A percentile compares a stretch with the other conserved stretches of the same genome.
phyloP scores from a whole-genome alignment of 2,888 invertebrate species.

The Melinaea marsaeus region DNA sequence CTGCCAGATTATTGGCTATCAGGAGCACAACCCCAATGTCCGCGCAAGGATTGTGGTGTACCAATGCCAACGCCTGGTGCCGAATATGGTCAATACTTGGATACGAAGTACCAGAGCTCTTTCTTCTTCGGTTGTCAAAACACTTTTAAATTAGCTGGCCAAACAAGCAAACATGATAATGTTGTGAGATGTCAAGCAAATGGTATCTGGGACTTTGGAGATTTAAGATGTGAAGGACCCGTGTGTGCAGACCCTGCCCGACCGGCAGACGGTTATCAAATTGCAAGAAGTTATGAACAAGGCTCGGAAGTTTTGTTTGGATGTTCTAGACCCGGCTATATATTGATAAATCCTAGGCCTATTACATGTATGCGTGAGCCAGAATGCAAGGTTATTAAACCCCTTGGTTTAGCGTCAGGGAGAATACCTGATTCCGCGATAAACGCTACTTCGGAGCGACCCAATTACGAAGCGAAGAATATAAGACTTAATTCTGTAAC shows the following conservation, averaged over 20 bases:
- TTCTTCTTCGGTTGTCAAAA: slow-evolving; percentile 98
- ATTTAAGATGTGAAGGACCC: slow-evolving; percentile 96
- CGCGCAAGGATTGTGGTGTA: slow-evolving; percentile 92
- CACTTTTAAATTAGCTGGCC: slow-evolving; percentile 95
- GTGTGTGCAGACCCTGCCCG: slow-evolving; percentile 97
- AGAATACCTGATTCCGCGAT: slow-evolving; percentile 96
- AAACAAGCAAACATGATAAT: slow-evolving; percentile 93
- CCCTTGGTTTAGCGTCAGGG: slow-evolving; percentile 93
- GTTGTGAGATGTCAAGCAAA: slow-evolving; percentile 94
- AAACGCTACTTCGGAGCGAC: slow-evolving; percentile 95
- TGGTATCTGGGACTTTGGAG: slow-evolving; percentile 98
- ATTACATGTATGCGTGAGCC: slow-evolving; percentile 94
- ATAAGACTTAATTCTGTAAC: slow-evolving; percentile 94
- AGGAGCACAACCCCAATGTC: slow-evolving; percentile 90
- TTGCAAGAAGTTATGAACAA: slow-evolving; percentile 90
- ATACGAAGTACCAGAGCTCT: slow-evolving; percentile 94
- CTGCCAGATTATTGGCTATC: slow-evolving; percentile 94
- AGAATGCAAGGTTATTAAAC: slow-evolving; percentile 94
- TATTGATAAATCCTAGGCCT: slow-evolving; percentile 92
- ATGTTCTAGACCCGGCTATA: slow-evolving; percentile 94
- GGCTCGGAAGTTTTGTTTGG: slow-evolving; percentile 94
- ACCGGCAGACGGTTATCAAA: slow-evolving; percentile 93
- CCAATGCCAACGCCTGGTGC: slow-evolving; percentile 96
- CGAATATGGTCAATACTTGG: slow-evolving; percentile 91
- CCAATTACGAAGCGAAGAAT: slow-evolving; percentile 94